phyloP scores from a whole-genome alignment of 2,888 invertebrate species.

The Euplagia quadripunctaria region DNA sequence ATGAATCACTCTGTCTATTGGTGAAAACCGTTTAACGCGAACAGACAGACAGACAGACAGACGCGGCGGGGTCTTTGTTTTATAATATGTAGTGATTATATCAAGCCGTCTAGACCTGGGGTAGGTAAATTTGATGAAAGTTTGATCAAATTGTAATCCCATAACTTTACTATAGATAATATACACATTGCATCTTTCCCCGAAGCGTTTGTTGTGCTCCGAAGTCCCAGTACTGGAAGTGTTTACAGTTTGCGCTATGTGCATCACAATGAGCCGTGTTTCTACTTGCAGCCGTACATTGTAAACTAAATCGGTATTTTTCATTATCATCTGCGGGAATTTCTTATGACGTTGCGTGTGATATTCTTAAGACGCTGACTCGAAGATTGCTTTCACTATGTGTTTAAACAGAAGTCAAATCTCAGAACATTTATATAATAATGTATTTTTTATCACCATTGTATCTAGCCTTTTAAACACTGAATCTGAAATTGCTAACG shows the following conservation, averaged over 20 bases:
- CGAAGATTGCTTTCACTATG: neutral
- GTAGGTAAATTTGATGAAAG: neutral
- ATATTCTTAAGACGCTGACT: neutral
- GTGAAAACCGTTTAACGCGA: too few relatives aligned
- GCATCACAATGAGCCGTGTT: constrained; percentile 53
- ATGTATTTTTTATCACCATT: too few relatives aligned
- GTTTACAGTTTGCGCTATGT: constrained; percentile 49
- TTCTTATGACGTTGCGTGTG: constrained; percentile 34
- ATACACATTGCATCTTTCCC: constrained; percentile 45
- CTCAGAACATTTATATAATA: neutral
- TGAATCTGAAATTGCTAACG: neutral
- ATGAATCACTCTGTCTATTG: too few relatives aligned
- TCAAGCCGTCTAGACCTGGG: neutral
- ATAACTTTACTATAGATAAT: constrained; percentile 7
- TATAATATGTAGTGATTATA: too few relatives aligned
- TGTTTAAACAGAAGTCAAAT: neutral
- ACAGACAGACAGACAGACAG: too few relatives aligned
- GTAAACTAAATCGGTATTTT: constrained; percentile 58
- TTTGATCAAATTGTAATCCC: neutral
- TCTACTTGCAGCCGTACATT: constrained; percentile 38
- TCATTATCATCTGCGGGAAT: constrained; percentile 52
- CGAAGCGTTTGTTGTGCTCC: constrained; percentile 63
- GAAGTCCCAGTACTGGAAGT: constrained; percentile 59
- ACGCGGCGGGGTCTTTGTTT: too few relatives aligned
- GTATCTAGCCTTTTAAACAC: too few relatives aligned